These are phyloP conservation scores for Parnassius mnemosyne DNA, from an alignment of 2,888 invertebrate genomes.

Conservation along the genomic window DNA sequence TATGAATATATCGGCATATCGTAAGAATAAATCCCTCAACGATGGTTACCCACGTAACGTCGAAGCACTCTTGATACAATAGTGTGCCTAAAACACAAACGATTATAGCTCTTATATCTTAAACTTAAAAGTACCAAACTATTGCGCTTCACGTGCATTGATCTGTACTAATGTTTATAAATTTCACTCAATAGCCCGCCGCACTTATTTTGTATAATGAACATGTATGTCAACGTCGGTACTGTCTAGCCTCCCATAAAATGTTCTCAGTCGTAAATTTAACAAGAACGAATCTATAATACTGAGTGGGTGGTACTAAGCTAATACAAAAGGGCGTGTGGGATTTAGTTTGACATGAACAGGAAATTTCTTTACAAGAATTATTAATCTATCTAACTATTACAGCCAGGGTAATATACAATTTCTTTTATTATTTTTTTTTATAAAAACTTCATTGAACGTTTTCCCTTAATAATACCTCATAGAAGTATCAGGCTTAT, in stretches of 20 bases:
- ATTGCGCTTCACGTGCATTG: neutral
- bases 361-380: too few species aligned
- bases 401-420: too few species aligned
- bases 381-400: too few species aligned
- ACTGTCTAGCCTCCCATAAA: slow-evolving; percentile 35
- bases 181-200: slow-evolving; percentile 60
- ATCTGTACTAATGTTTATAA: slow-evolving; percentile 63
- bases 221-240: slow-evolving; percentile 46
- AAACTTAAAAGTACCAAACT: neutral
- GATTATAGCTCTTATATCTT: slow-evolving; percentile 8
- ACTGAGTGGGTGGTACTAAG: neutral
- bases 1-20: slow-evolving; percentile 32
- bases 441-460: too few species aligned
- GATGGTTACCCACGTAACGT: slow-evolving; percentile 39
- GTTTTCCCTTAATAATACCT: too few species aligned
- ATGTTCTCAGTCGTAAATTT: slow-evolving; percentile 28
- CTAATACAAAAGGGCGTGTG: neutral
- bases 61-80: slow-evolving; percentile 43
- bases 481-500: too few species aligned
- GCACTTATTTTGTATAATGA: slow-evolving; percentile 59
- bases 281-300: neutral
- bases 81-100: neutral
- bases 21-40: slow-evolving; percentile 66
- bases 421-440: too few species aligned
- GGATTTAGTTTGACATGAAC: neutral